Base-by-base conservation (phyloP, 2,888 invertebrate genomes). In the Hecatera dysodea region DNA sequence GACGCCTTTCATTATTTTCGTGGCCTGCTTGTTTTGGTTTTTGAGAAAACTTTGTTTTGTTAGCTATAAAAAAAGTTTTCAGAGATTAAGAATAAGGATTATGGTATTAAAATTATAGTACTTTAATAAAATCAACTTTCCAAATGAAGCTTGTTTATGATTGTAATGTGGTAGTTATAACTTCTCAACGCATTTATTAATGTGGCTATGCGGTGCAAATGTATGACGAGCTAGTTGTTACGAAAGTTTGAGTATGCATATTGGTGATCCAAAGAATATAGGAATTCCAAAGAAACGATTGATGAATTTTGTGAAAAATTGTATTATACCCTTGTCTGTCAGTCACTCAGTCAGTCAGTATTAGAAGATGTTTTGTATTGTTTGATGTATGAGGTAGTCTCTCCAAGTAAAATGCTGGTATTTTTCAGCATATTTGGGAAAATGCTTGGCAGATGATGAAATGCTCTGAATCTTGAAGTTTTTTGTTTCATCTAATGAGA, bases 1-100 rank as follows among this genome's bases (percentile, higher is more conserved):
- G 66, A 74, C 36, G 63, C 50, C 55, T 75, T 67, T 75, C 61
- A 70, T 79, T 79, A 78, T 73, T 73, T 67, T 67, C 33, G 39
- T 68, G 33, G 56, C 67, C 57, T 78, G 15, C 33, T 73, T 72
- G 70, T 61, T 53, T 73, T 65, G 48, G 50, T 63, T n/a, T 72
- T 24, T 12, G 36, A 24, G 59, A 27, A 63, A 78, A 78, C n/a
- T 78, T 78, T 67, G 48, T 39, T 62, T 60, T 65, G 22, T 69
- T 60, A 46, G 22, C n/a, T 44, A 42, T 67, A 63, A 44, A 60
- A 70, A 65, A 59, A 67, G 57, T 53, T 77, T 72, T 50, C 12
- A 4, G 24, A 76, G 59, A 67, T 78, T 67, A 72, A 1, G 59
- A 67, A 72, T 67, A 72, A 1, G 52, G 33, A 50, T 60, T 63